Base-by-base conservation (phyloP, 1,140 invertebrate genomes). In the Drosophila malerkotliana region DNA sequence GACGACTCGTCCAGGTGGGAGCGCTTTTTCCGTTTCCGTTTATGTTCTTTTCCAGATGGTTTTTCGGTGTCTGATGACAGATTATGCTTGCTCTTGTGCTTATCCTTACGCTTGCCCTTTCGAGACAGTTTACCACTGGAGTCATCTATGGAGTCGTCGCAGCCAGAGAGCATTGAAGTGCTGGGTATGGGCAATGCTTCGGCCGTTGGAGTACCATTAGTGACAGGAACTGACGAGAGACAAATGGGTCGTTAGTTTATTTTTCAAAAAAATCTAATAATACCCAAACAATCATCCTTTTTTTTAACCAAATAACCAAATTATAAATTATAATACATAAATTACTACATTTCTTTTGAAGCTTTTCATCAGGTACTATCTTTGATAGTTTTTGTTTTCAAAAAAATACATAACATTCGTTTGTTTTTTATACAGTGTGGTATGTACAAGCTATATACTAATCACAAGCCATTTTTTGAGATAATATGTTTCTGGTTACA, bases 1-100 rank as follows among this genome's bases (percentile, higher is more conserved):
- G 68, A 72, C 4, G 60, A 63, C 8, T 75, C 72, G 4, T 95
- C 92, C 0, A 52, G 58, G 58, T 87, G 82, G 0, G 82, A 45
- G 61, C 94, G 95, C 91, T 96, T 96, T 92, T 96, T 95, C 91
- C 95, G 92, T 76, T 95, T 96, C 9, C 95, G 93, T 89, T 96
- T 95, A 66, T 95, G 95, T 28, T 94, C 94, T 72, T 94, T 95
- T 1, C 91, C 93, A 24, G 93, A 92, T 1, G 93, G 93, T 6
- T 93, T 93, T 59, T 94, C 91, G 10, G 93, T 91, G 83, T 95
- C 95, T 1, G 95, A 95, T 0, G 94, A 95, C 2, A 79, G 37
- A 41, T 82, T 91, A 87, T 95, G 95, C 21, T 94, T 92, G 63
- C 93, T 94, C 55, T 94, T 93, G 77, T 96, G 95, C 73, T 95